Evolutionary conservation across 2,113 vertebrate genomes (phyloP).

Genomic region (Salvelinus fontinalis): DNA sequence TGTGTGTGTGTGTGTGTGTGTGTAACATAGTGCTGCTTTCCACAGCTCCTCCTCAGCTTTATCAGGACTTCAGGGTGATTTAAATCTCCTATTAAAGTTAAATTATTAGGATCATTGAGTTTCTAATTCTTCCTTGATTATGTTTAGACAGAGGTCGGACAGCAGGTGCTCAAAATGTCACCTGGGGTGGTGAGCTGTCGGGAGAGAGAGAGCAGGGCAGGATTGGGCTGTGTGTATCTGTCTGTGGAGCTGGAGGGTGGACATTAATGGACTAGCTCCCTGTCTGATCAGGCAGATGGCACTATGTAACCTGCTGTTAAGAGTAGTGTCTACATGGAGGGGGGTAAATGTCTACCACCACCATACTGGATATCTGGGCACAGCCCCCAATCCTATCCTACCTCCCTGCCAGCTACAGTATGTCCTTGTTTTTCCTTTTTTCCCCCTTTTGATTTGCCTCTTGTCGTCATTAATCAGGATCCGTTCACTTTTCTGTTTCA

Average conservation of each 20-base stretch:
- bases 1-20: no score
- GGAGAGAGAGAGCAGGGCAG: neutral
- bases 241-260: neutral
- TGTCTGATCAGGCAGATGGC: neutral
- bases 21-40: neutral
- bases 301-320: no score
- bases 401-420: neutral
- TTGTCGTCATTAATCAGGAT: neutral
- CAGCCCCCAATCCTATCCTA: no score
- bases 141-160: conserved; percentile 59
- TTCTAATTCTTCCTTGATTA: conserved; percentile 70
- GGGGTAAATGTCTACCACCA: no score
- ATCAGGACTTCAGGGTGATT: conserved; percentile 56
- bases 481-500: no score
- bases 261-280: neutral
- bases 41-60: conserved; percentile 46
- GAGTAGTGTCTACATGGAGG: no score
- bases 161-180: conserved; percentile 56
- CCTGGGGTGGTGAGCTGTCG: conserved; percentile 24
- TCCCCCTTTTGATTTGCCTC: neutral
- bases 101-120: conserved; percentile 73
- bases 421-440: neutral
- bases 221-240: neutral
- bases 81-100: conserved; percentile 69
- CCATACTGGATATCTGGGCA: no score